Evolutionary conservation across 1,140 invertebrate genomes (phyloP).

Genomic region (Drosophila carrolli): DNA sequence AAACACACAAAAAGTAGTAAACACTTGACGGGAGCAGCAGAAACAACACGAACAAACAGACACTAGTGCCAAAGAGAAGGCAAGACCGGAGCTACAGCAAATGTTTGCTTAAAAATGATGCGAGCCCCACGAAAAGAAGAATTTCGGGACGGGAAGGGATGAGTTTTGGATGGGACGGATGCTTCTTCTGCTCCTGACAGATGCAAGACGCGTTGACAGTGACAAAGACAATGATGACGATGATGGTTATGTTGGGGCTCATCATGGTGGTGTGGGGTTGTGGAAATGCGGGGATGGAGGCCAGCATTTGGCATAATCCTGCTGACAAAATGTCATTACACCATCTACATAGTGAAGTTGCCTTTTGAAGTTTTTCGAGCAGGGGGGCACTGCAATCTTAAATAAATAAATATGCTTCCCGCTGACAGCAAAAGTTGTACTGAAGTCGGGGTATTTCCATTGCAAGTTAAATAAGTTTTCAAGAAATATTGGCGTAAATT

Average conservation of each 20-base stretch:
- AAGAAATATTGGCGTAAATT: constrained; percentile 30
- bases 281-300: constrained; percentile 7
- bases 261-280: constrained; percentile 15
- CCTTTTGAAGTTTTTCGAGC: constrained; percentile 61
- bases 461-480: constrained; percentile 19
- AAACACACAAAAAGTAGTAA: constrained; percentile 66
- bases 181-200: constrained; percentile 63
- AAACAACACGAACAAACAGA: constrained; percentile 34
- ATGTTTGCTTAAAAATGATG: constrained; percentile 80
- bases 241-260: constrained; percentile 33
- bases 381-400: constrained; percentile 1
- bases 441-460: constrained; percentile 16
- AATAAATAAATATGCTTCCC: constrained; percentile 37
- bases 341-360: constrained; percentile 60
- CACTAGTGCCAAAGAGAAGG: constrained; percentile 26
- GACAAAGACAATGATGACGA: constrained; percentile 74
- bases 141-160: constrained; percentile 9
- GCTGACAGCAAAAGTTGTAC: constrained; percentile 17
- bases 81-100: constrained; percentile 40
- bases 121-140: constrained; percentile 31
- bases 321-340: constrained; percentile 81
- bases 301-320: constrained; percentile 67
- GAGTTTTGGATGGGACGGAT: constrained; percentile 19
- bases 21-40: constrained; percentile 57
- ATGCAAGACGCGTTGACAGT: constrained; percentile 75